These are phyloP conservation scores for Galendromus occidentalis DNA, from an alignment of 1,140 invertebrate species.

Conservation along the genomic window DNA sequence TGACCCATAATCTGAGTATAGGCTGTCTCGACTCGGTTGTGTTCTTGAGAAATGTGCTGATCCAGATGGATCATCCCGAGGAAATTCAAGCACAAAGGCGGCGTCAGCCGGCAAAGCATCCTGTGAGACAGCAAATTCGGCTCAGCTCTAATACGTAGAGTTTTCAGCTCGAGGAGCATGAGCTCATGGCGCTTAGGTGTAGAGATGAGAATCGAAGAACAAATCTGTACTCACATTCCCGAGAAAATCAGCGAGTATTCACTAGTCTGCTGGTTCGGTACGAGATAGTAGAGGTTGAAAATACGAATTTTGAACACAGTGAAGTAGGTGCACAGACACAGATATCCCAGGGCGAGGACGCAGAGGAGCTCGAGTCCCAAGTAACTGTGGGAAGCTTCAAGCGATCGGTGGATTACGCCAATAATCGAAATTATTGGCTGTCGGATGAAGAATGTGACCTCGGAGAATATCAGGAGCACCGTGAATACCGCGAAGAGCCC, in stretches of 20 bases:
- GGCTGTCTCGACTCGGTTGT: constrained; percentile 50
- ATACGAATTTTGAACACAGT: constrained; percentile 89
- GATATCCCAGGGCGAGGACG: constrained; percentile 69
- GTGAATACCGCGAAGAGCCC: constrained; percentile 57
- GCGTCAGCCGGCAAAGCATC: constrained; percentile 84
- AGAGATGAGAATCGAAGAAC: no score
- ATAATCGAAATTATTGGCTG: constrained; percentile 78
- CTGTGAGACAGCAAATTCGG: constrained; percentile 33
- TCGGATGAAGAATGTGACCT: constrained; percentile 89
- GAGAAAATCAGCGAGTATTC: constrained; percentile 97
- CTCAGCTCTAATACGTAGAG: no score
- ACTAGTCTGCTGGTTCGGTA: constrained; percentile 90
- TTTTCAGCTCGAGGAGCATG: no score
- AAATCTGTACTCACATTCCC: constrained; percentile 43
- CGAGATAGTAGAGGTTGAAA: constrained; percentile 89
- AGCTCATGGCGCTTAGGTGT: no score
- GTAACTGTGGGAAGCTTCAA: not conserved
- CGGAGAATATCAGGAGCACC: constrained; percentile 85
- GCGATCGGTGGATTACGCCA: constrained; percentile 44
- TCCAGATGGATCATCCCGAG: constrained; percentile 94
- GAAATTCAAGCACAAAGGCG: constrained; percentile 95
- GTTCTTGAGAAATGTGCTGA: constrained; percentile 71
- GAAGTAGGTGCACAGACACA: constrained; percentile 92
- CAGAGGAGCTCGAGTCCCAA: constrained; percentile 42
- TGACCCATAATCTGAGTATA: constrained; percentile 97